Evolutionary conservation across 1,140 invertebrate species (phyloP).

Genomic region (Phymastichus coffea): DNA sequence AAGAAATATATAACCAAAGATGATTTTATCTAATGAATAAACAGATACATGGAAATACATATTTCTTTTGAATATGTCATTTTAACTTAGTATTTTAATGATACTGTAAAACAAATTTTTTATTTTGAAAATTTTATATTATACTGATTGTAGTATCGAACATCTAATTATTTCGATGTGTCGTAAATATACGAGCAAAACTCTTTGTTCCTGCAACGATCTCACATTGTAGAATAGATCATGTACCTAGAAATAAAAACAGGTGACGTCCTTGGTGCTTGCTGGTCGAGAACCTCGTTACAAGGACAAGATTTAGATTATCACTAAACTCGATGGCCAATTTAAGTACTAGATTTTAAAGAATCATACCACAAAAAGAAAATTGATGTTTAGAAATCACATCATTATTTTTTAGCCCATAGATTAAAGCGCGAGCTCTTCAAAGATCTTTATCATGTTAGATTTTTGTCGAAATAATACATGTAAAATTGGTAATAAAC

Average conservation of each 20-base stretch:
- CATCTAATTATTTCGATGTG: not conserved
- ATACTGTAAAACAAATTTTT: no score
- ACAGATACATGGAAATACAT: slow-evolving; percentile 26
- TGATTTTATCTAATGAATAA: slow-evolving; percentile 26
- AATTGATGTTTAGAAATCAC: slow-evolving; percentile 28
- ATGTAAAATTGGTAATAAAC: slow-evolving; percentile 12
- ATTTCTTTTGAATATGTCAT: slow-evolving; percentile 16
- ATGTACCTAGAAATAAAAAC: slow-evolving; percentile 2
- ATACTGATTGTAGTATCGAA: no score
- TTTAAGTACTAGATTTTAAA: slow-evolving; percentile 9
- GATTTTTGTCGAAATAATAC: not conserved
- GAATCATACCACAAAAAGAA: slow-evolving; percentile 10
- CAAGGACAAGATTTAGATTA: slow-evolving; percentile 7
- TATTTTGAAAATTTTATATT: no score
- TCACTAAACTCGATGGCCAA: slow-evolving; percentile 9
- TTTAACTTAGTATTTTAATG: no score
- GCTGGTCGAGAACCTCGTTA: slow-evolving; percentile 29
- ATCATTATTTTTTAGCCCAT: slow-evolving; percentile 31
- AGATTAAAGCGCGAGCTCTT: slow-evolving; percentile 30
- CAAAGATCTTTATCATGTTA: no score
- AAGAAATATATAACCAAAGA: no score
- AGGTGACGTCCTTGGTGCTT: slow-evolving; percentile 8
- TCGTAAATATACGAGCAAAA: not conserved
- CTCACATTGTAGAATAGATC: not conserved
- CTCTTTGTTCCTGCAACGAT: not conserved